A percentile compares a stretch with the other conserved stretches of the same genome.
These are phyloP conservation scores for Porites evermanni DNA, from an alignment of 92 coral and sea anemone genomes.

Conservation along the genomic window DNA sequence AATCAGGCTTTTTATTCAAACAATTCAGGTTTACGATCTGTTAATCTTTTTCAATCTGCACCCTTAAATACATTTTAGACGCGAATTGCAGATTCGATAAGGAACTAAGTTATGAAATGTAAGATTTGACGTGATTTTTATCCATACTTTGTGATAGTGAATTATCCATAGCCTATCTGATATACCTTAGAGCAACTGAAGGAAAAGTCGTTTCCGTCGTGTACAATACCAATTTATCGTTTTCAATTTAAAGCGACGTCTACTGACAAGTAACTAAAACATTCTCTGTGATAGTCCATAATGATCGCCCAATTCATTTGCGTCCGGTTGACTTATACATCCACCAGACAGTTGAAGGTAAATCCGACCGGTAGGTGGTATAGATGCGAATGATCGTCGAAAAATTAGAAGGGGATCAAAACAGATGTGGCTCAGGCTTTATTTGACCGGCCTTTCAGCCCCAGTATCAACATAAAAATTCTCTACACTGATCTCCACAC, in stretches of 20 bases:
- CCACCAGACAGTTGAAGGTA: not conserved
- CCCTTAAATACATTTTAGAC: no score
- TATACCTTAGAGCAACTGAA: not conserved
- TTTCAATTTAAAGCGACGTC: not conserved
- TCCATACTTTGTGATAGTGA: not conserved
- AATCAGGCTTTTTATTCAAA: no score
- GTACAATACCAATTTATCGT: constrained; percentile 19
- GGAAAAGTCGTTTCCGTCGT: not conserved
- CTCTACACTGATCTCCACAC: no score
- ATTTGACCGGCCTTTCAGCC: no score
- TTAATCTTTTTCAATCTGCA: no score
- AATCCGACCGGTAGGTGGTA: not conserved
- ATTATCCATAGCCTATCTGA: not conserved
- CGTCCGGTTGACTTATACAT: not conserved
- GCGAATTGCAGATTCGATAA: not conserved
- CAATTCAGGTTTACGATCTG: no score
- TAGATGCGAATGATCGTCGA: no score
- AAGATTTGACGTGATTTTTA: not conserved
- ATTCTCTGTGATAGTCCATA: not conserved
- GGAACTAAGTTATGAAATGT: not conserved
- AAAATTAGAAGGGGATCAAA: no score
- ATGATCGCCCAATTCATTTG: not conserved
- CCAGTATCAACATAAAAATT: no score
- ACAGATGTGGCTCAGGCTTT: no score
- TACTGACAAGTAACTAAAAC: not conserved